Base-by-base conservation (phyloP, 1,140 invertebrate species). In the Tetragnatha versicolor region DNA sequence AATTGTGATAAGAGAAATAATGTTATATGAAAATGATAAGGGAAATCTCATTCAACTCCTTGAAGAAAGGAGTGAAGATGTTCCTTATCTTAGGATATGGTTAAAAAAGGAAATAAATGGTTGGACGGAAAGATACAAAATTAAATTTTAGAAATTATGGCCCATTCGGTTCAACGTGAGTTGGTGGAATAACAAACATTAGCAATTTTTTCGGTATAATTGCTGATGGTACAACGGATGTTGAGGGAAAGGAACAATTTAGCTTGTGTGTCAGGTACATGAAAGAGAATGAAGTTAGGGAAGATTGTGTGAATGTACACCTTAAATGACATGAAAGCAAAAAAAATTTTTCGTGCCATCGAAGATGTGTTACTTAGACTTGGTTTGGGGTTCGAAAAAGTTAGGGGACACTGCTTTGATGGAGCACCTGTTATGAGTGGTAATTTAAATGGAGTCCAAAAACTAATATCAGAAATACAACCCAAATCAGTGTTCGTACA, bases 111-210 rank as follows among this genome's bases (percentile, higher is more conserved):
- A 2, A 25, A 2, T 22, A 58, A 58, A 14, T 58, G 53, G 53
- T 25, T 22, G 10, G 27, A 58, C 25, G 2, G 53, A 29, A 58
- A 58, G 25, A 58, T 63, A 3, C 2, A 63, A 63, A 63, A 63
- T 33, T 22, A 63, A 63, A 63, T 63, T 14, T 14, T 63, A 33
- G 60, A 63, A 63, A 4, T 63, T 31, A 63, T 63, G 60, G 60
- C 33, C 7, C 60, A 63, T 35, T 63, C 25, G 7, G 60, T 63
- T 35, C 60, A 63, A 31, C 25, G 60, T 17, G 25, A 63, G 60
- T 63, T 63, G 31, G 60, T 63, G 33, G 14, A 35, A 9, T 22
- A 63, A 20, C 14, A 2, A 63, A 63, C 1, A 12, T n/a, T n/a
- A 58, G 27, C 2, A n/a, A 14, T 58, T 58, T 2, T 29, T 25